Percentiles rank a stretch among this genome's conserved stretches.
These are phyloP conservation scores for Rhyacophila evoluta DNA, from an alignment of 2,888 invertebrate genomes.

Conservation along the genomic window DNA sequence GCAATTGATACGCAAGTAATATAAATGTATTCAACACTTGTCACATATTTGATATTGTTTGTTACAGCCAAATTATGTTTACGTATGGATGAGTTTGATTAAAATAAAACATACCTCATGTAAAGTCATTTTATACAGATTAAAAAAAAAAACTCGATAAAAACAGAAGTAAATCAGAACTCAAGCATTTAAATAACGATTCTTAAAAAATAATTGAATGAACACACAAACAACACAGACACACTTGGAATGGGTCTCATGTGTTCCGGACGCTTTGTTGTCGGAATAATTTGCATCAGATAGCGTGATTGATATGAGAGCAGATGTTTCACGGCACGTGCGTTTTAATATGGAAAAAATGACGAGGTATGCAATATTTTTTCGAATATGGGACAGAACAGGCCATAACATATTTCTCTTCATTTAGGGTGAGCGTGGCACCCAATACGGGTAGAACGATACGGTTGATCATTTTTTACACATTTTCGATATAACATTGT, in stretches of 20 bases:
- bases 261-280: not conserved
- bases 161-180: not conserved
- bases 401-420: not conserved
- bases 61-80: too few species aligned
- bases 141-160: not conserved
- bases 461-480: not conserved
- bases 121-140: too few species aligned
- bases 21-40: too few species aligned
- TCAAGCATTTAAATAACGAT: not conserved
- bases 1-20: too few species aligned
- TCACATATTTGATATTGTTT: too few species aligned
- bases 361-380: not conserved
- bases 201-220: not conserved
- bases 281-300: not conserved
- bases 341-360: constrained; percentile 5
- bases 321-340: constrained; percentile 32
- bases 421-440: not conserved
- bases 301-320: constrained; percentile 9
- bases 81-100: too few species aligned
- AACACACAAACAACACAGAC: not conserved
- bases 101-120: too few species aligned
- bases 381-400: constrained; percentile 26
- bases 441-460: not conserved
- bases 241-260: constrained; percentile 14
- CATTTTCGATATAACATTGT: too few species aligned